phyloP scores from a whole-genome alignment of 2,113 vertebrate species.

The Ammodytes dubius region DNA sequence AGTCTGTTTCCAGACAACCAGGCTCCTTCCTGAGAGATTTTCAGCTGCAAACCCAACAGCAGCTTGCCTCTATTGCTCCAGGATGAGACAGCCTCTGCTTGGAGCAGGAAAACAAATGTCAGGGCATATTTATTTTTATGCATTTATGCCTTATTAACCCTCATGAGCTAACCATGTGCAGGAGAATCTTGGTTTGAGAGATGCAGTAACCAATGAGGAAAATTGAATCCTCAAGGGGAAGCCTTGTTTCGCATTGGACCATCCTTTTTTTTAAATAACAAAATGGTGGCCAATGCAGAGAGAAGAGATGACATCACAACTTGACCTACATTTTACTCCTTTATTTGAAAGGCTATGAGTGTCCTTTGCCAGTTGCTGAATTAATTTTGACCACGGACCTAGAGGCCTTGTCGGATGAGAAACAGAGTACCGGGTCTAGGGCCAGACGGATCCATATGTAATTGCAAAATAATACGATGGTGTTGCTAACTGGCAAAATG shows the following conservation, averaged over 20 bases:
- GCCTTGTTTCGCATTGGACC: background rate
- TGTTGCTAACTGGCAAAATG: slow-evolving; percentile 27
- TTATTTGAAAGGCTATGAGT: slow-evolving; percentile 56
- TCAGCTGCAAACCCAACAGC: slow-evolving; percentile 49
- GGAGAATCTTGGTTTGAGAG: slow-evolving; percentile 2
- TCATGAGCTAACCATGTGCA: slow-evolving; percentile 3
- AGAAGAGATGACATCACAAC: slow-evolving; percentile 62
- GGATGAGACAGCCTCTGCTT: slow-evolving; percentile 40
- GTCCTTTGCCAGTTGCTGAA: slow-evolving; percentile 54
- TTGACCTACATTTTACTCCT: slow-evolving; percentile 72
- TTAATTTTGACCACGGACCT: slow-evolving; percentile 36
- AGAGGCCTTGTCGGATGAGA: slow-evolving; percentile 50
- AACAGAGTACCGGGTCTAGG: slow-evolving; percentile 38
- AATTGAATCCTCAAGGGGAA: background rate
- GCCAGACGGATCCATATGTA: slow-evolving; percentile 49
- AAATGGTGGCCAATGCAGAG: slow-evolving; percentile 67
- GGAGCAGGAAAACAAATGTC: slow-evolving; percentile 43
- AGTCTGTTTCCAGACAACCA: slow-evolving; percentile 78
- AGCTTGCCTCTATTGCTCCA: slow-evolving; percentile 32
- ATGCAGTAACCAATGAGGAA: slow-evolving; percentile 9
- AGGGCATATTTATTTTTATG: slow-evolving; percentile 26
- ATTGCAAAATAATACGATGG: slow-evolving; percentile 41
- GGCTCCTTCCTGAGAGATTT: slow-evolving; percentile 72
- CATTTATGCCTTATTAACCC: slow-evolving; percentile 22
- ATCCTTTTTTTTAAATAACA: slow-evolving; percentile 27